Evolutionary conservation across 2,888 invertebrate species (phyloP).

Genomic region (Colletes collaris): DNA sequence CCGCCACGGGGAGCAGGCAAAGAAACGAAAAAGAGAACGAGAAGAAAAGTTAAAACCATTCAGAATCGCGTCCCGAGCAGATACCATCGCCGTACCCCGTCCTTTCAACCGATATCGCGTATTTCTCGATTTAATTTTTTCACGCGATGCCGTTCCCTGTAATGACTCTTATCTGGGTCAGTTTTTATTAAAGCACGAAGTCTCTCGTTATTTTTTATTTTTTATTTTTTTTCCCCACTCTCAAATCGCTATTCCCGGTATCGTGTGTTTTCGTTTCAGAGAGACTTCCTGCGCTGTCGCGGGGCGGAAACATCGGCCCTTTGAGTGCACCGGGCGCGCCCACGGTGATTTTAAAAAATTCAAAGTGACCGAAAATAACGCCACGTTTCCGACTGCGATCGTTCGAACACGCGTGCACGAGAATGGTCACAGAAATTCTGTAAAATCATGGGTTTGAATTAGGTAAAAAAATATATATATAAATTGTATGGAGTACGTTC

Average conservation of each 20-base stretch:
- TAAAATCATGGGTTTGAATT: no score
- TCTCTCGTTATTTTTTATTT: no score
- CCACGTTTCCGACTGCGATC: no score
- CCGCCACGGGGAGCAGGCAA: no score
- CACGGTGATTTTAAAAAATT: not conserved
- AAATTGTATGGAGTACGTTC: no score
- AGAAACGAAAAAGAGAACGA: not conserved
- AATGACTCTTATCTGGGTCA: slow-evolving; percentile 48
- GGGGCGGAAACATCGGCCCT: not conserved
- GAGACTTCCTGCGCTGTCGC: slow-evolving; percentile 6
- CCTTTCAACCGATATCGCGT: slow-evolving; percentile 36
- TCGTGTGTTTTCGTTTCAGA: slow-evolving; percentile 24
- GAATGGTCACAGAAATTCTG: no score
- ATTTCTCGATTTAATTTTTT: slow-evolving; percentile 40
- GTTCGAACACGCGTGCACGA: no score
- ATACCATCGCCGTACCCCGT: not conserved
- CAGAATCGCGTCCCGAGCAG: slow-evolving; percentile 1
- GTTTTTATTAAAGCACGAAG: slow-evolving; percentile 43
- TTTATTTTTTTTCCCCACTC: not conserved
- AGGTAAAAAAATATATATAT: no score
- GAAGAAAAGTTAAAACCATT: not conserved
- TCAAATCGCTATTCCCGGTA: not conserved
- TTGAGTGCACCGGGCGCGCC: no score
- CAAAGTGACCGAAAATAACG: not conserved
- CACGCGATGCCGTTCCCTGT: slow-evolving; percentile 23